Conservation (phyloP, 2,888 invertebrate genomes). For the Melitaea athalia region DNA sequence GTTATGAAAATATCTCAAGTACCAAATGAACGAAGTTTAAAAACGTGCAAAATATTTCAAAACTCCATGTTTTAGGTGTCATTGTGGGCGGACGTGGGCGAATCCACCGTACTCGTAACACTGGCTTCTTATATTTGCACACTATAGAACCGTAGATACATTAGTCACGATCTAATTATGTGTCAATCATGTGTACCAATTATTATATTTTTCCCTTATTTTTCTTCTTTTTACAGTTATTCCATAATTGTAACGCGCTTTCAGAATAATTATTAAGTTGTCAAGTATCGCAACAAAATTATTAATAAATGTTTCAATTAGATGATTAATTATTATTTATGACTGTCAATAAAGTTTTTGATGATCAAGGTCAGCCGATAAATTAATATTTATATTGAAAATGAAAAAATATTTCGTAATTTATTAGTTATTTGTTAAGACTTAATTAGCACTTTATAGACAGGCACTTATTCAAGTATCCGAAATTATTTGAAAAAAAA, state of each 20-base stretch:
- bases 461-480: conserved; percentile 1
- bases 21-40: neutral
- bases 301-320: neutral
- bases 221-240: no score
- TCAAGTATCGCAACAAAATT: neutral
- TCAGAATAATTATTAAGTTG: neutral
- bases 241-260: neutral
- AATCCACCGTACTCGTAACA: conserved; percentile 61
- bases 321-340: neutral
- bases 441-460: neutral
- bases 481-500: conserved; percentile 10
- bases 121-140: conserved; percentile 66
- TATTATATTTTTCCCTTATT: conserved; percentile 44
- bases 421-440: neutral
- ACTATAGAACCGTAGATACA: conserved; percentile 49
- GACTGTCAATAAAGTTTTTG: conserved; percentile 4
- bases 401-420: neutral
- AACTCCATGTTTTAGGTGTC: conserved; percentile 45
- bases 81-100: conserved; percentile 57
- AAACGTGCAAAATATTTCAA: conserved; percentile 4
- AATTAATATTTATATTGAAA: conserved; percentile 6
- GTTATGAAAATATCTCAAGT: neutral
- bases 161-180: conserved; percentile 77
- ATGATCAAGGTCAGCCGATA: conserved; percentile 29
- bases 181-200: conserved; percentile 64